Evolutionary conservation across 2,888 invertebrate genomes (phyloP).

Genomic region (Meliscaeva auricollis): DNA sequence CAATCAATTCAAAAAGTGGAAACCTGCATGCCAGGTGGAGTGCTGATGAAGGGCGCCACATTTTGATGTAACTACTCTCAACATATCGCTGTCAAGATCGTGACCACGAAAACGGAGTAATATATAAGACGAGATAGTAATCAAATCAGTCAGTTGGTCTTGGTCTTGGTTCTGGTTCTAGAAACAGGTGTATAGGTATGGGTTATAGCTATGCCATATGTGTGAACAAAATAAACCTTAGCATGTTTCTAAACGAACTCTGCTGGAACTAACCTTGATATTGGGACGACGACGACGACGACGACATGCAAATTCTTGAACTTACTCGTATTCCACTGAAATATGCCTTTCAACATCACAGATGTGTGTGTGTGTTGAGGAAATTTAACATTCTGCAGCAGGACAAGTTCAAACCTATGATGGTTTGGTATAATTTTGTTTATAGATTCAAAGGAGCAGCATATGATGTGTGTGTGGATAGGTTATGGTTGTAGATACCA

Average conservation of each 20-base stretch:
- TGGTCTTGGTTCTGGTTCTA: not conserved
- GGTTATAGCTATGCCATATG: not conserved
- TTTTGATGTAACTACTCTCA: conserved; percentile 21
- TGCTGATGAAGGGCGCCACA: not conserved
- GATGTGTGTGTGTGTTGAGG: conserved; percentile 1
- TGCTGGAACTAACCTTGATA: conserved; percentile 45
- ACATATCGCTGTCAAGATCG: conserved; percentile 61
- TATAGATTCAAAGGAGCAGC: not conserved
- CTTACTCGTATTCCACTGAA: not conserved
- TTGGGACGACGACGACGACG: no score
- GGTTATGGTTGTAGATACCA: conserved; percentile 1
- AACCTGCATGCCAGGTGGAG: conserved; percentile 24
- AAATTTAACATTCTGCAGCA: conserved; percentile 10
- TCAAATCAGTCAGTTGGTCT: conserved; percentile 7
- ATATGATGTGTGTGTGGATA: not conserved
- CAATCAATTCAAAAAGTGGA: conserved; percentile 33
- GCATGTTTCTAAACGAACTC: conserved; percentile 5
- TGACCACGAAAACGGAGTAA: conserved; percentile 55
- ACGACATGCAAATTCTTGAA: conserved; percentile 56
- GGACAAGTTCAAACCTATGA: not conserved
- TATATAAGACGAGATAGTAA: conserved; percentile 4
- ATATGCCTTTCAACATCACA: not conserved
- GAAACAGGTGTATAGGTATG: no score
- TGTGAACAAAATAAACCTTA: not conserved
- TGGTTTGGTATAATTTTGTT: conserved; percentile 13